Evolutionary conservation across 2,888 invertebrate species (phyloP).

Genomic region (Phytoseiulus persimilis): DNA sequence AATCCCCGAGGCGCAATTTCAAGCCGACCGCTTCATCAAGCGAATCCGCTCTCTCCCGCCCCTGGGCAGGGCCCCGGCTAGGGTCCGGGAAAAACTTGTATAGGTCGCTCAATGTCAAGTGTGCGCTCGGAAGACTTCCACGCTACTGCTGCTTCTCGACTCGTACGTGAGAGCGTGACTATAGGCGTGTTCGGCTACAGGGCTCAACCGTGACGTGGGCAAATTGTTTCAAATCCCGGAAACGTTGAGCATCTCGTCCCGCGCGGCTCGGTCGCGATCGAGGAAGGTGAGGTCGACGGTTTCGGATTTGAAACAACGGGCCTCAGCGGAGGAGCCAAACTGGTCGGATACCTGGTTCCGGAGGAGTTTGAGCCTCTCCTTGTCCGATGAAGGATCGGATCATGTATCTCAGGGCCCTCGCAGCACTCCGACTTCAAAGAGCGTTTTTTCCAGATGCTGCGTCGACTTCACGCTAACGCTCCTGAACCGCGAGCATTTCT

Average conservation of each 20-base stretch:
- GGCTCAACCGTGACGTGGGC: neutral
- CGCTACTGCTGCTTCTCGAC: neutral
- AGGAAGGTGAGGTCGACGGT: too few relatives aligned
- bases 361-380: too few relatives aligned
- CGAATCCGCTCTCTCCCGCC: neutral
- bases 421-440: neutral
- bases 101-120: neutral
- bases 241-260: too few relatives aligned
- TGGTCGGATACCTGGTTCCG: too few relatives aligned
- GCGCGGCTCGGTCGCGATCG: too few relatives aligned
- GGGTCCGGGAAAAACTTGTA: neutral
- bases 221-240: neutral
- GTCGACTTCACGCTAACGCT: constrained; percentile 72
- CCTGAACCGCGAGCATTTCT: constrained; percentile 71
- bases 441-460: constrained; percentile 55
- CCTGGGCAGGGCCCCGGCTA: neutral
- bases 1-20: neutral
- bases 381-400: too few relatives aligned
- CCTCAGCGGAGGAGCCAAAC: too few relatives aligned
- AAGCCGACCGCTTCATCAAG: constrained; percentile 5
- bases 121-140: neutral
- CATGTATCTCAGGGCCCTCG: too few relatives aligned
- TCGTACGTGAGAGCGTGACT: neutral
- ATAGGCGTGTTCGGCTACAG: neutral
- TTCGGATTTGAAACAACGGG: too few relatives aligned